Percentiles rank a stretch among this genome's conserved stretches.
Conservation (phyloP, 2,113 vertebrate genomes). For the Mustela lutreola region DNA sequence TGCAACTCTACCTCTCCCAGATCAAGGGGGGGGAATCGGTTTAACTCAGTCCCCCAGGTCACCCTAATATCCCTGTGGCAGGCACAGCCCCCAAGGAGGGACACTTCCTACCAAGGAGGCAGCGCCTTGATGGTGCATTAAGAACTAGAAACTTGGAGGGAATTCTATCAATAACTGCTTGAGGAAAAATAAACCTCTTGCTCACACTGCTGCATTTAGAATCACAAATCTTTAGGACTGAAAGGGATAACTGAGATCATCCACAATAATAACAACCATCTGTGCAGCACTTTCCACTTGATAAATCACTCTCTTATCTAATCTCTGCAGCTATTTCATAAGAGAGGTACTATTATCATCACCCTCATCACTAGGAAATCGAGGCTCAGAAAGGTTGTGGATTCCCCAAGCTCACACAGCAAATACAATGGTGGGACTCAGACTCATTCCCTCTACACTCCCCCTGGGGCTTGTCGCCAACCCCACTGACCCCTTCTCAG, state of each 20-base stretch:
- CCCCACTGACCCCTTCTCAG: neutral
- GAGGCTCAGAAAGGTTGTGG: neutral
- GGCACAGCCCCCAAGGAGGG: neutral
- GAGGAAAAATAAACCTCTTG: neutral
- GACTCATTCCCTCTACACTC: neutral
- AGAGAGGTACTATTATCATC: neutral
- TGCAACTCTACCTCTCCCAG: neutral
- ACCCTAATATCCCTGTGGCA: neutral
- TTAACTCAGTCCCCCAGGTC: neutral
- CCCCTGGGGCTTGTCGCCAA: neutral
- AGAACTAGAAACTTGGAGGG: neutral
- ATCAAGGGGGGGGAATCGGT: neutral
- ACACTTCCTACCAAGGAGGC: neutral
- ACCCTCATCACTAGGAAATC: neutral
- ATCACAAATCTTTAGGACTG: constrained; percentile 43
- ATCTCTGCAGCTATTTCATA: neutral
- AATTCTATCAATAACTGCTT: neutral
- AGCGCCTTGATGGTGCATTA: neutral
- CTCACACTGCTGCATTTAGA: neutral
- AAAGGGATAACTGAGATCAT: constrained; percentile 17
- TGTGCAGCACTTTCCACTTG: neutral
- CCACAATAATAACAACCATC: constrained; percentile 46
- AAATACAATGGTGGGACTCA: neutral
- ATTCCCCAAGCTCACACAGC: neutral
- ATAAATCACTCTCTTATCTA: constrained; percentile 37